Evolutionary conservation across 2,113 vertebrate genomes (phyloP).

Genomic region (Apaloderma vittatum): DNA sequence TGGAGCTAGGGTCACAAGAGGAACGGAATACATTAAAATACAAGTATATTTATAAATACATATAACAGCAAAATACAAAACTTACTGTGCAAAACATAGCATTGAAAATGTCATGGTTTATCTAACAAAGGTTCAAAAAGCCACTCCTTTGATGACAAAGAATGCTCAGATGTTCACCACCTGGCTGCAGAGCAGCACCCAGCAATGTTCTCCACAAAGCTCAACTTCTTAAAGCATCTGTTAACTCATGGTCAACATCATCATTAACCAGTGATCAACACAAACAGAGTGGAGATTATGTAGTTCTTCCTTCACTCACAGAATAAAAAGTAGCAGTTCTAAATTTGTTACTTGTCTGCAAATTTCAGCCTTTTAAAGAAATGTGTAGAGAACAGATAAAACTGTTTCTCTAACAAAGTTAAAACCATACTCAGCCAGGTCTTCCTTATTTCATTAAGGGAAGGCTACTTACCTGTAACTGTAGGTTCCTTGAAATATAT

Average conservation of each 20-base stretch:
- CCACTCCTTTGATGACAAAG: background rate
- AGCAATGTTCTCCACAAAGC: background rate
- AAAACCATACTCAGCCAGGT: background rate
- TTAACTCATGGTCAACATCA: background rate
- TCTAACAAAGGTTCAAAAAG: background rate
- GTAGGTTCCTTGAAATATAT: background rate
- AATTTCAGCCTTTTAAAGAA: background rate
- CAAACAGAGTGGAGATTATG: background rate
- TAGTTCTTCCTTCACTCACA: background rate
- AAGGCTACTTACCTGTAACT: background rate
- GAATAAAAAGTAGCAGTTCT: background rate
- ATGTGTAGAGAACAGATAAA: background rate
- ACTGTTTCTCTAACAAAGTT: background rate
- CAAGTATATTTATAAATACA: background rate
- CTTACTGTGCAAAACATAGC: background rate
- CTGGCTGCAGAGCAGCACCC: background rate
- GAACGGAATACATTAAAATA: background rate
- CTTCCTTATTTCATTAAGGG: background rate
- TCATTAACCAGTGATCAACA: background rate
- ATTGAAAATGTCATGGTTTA: background rate
- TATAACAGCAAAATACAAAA: background rate
- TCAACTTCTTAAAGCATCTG: background rate
- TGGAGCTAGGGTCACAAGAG: conserved; percentile 77
- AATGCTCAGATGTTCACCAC: background rate
- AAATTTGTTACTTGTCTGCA: background rate